Evolutionary conservation across 2,113 vertebrate species (phyloP).

Genomic region (Anas platyrhynchos): DNA sequence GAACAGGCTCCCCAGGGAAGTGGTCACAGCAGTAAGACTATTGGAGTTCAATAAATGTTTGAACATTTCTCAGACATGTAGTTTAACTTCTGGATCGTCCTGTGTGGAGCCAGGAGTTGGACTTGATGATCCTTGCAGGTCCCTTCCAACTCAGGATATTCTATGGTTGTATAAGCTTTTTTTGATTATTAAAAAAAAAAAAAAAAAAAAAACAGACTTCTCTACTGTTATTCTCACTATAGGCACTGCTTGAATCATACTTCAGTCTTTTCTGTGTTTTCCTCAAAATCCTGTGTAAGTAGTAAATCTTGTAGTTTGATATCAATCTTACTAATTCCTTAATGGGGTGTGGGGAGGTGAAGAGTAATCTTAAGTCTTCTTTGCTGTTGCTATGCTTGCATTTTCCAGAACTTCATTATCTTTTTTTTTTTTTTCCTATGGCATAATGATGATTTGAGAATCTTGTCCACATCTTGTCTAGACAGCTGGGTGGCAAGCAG

Average conservation of each 20-base stretch:
- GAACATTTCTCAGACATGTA: too few species aligned
- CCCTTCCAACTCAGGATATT: too few species aligned
- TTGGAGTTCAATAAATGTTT: too few species aligned
- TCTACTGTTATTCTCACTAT: neutral
- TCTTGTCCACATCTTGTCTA: neutral
- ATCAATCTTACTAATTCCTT: neutral
- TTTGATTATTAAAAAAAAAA: neutral
- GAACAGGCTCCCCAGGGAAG: too few species aligned
- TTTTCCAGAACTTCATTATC: neutral
- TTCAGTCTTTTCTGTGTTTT: neutral
- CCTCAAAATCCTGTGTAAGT: neutral
- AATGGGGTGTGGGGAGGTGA: accelerated
- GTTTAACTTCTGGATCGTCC: too few species aligned
- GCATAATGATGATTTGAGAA: neutral
- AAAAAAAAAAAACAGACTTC: neutral
- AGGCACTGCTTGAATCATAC: neutral
- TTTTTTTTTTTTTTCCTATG: neutral
- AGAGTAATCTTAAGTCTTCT: neutral
- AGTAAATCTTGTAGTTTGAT: neutral
- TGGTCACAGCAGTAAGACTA: too few species aligned
- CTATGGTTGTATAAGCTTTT: neutral
- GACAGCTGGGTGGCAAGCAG: neutral
- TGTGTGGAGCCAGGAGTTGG: too few species aligned
- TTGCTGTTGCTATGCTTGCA: neutral
- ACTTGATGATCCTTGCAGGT: too few species aligned